Conservation (phyloP, 2,113 vertebrate species). For the Sphaerodactylus townsendi region DNA sequence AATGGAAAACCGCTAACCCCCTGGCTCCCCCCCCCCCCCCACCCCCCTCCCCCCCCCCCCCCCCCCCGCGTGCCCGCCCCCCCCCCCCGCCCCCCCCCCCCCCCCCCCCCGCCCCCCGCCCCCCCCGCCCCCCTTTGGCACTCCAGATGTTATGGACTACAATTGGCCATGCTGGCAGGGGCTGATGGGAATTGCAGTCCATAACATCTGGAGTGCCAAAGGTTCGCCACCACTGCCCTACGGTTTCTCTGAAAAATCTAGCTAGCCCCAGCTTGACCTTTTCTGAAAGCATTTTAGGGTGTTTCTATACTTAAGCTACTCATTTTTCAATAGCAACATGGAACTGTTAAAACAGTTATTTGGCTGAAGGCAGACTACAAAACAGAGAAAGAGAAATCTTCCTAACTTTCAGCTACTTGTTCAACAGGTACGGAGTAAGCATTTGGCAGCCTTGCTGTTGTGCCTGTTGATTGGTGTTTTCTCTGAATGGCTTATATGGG, state of each 20-base stretch:
- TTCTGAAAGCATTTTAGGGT: neutral
- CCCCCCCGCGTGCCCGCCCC: no score
- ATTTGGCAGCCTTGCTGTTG: neutral
- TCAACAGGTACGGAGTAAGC: neutral
- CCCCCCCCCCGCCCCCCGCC: no score
- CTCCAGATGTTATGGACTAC: no score
- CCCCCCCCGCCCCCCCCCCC: no score
- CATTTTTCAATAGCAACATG: neutral
- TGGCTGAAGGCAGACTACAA: neutral
- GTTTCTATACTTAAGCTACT: neutral
- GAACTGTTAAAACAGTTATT: neutral
- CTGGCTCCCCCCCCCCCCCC: no score
- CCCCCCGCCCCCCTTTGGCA: no score
- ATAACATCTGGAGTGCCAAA: no score
- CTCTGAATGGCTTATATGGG: neutral
- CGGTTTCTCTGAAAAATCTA: neutral
- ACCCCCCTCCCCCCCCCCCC: no score
- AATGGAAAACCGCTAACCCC: no score
- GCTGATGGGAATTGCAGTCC: no score
- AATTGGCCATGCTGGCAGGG: no score
- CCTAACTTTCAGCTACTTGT: neutral
- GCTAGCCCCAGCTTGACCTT: neutral
- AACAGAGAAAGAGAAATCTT: neutral
- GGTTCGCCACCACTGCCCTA: no score
- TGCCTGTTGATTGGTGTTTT: neutral